Evolutionary conservation across 2,113 vertebrate genomes (phyloP).

Genomic region (Eonycteris spelaea): DNA sequence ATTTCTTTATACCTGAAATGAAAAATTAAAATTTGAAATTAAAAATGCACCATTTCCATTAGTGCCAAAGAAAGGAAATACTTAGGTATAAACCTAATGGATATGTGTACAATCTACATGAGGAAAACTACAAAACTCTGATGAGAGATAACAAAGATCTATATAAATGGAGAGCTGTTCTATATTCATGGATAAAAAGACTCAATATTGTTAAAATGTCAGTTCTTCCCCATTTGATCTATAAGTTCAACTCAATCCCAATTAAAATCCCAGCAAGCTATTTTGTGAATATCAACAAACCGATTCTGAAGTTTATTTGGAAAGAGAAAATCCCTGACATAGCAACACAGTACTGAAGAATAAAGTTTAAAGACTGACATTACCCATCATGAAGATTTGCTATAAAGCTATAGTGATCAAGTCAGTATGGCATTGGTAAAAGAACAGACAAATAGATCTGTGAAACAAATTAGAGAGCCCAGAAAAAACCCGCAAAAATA

Average conservation of each 20-base stretch:
- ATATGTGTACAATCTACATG: neutral
- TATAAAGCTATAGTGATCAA: neutral
- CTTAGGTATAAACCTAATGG: neutral
- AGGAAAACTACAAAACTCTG: neutral
- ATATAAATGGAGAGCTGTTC: neutral
- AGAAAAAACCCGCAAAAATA: too few species aligned
- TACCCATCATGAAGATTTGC: neutral
- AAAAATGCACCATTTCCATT: neutral
- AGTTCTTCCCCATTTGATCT: neutral
- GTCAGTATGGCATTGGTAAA: neutral
- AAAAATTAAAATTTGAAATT: neutral
- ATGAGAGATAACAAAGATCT: neutral
- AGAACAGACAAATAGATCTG: neutral
- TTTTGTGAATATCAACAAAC: neutral
- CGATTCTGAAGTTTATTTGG: neutral
- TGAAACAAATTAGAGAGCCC: neutral
- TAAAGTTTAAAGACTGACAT: neutral
- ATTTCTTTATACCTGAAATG: neutral
- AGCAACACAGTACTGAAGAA: neutral
- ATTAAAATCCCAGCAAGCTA: neutral
- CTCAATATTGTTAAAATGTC: too few species aligned
- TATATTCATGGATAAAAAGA: too few species aligned
- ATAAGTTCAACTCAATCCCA: neutral
- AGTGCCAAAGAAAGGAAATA: neutral
- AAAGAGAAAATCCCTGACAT: neutral